Evolutionary conservation across 1,140 invertebrate species (phyloP).

Genomic region (Drosophila mojavensis): DNA sequence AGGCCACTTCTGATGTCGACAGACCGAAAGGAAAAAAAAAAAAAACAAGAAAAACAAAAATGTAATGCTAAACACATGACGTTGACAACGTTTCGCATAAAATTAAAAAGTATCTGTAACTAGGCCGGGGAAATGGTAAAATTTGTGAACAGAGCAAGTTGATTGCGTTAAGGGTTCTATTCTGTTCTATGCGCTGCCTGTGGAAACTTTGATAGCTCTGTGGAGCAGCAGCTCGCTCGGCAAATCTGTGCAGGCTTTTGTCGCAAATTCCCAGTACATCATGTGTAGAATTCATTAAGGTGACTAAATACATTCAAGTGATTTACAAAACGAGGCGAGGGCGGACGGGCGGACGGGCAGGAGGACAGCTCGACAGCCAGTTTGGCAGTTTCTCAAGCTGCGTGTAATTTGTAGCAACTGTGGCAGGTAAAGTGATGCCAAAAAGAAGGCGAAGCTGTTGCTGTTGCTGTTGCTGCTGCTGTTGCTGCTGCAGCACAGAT

Average conservation of each 20-base stretch:
- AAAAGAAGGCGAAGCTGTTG: conserved; percentile 35
- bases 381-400: conserved; percentile 78
- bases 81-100: conserved; percentile 63
- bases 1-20: conserved; percentile 13
- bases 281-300: conserved; percentile 83
- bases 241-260: conserved; percentile 80
- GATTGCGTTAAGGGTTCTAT: conserved; percentile 4
- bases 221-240: conserved; percentile 58
- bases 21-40: conserved; percentile 14
- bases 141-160: conserved; percentile 4
- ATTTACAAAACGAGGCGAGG: conserved; percentile 9
- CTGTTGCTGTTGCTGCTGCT: conserved; percentile 40
- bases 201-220: conserved; percentile 65
- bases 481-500: conserved; percentile 65
- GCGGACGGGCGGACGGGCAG: background rate
- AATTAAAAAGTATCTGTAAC: conserved; percentile 69
- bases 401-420: conserved; percentile 81
- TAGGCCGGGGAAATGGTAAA: conserved; percentile 31
- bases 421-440: conserved; percentile 75
- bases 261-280: conserved; percentile 76
- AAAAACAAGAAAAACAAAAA: background rate
- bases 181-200: conserved; percentile 34
- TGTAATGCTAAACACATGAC: conserved; percentile 60
- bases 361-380: conserved; percentile 32
- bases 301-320: conserved; percentile 76